Percentiles rank a stretch among this genome's conserved stretches.
These are phyloP conservation scores for Suricata suricatta DNA, from an alignment of 2,113 vertebrate genomes.

Conservation along the genomic window DNA sequence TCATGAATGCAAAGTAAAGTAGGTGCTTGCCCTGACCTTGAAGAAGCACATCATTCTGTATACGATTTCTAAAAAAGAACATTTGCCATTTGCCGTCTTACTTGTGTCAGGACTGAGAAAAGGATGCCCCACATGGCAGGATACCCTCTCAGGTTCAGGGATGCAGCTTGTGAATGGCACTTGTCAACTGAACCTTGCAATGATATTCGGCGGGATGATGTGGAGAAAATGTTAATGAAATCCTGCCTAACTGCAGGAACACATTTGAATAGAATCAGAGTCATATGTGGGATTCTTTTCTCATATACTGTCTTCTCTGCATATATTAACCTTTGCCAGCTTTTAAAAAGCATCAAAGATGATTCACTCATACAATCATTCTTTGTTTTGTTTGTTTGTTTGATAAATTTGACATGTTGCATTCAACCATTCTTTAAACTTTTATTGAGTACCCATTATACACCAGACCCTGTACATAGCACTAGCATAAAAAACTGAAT, in stretches of 20 bases:
- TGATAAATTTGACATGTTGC: neutral
- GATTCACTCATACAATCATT: constrained; percentile 69
- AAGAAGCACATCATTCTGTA: neutral
- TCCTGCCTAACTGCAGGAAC: constrained; percentile 66
- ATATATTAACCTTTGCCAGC: constrained; percentile 75
- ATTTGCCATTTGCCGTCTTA: constrained; percentile 63
- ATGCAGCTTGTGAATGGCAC: constrained; percentile 61
- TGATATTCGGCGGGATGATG: constrained; percentile 62
- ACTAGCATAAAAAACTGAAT: constrained; percentile 23
- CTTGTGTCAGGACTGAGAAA: constrained; percentile 30
- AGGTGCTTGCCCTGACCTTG: constrained; percentile 54
- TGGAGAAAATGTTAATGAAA: constrained; percentile 75
- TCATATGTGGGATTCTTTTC: constrained; percentile 63
- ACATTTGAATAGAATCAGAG: constrained; percentile 79
- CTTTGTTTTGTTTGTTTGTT: neutral
- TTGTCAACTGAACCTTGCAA: constrained; percentile 57
- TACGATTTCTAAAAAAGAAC: constrained; percentile 13
- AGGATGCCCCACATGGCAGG: neutral
- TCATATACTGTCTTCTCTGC: constrained; percentile 62
- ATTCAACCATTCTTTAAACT: constrained; percentile 67
- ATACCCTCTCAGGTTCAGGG: neutral
- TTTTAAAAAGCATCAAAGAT: constrained; percentile 52
- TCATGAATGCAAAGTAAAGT: constrained; percentile 58
- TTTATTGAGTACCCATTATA: constrained; percentile 23
- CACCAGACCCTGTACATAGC: neutral